phyloP scores from a whole-genome alignment of 2,113 vertebrate genomes.

The rabbit (Oryctolagus cuniculus) region DNA sequence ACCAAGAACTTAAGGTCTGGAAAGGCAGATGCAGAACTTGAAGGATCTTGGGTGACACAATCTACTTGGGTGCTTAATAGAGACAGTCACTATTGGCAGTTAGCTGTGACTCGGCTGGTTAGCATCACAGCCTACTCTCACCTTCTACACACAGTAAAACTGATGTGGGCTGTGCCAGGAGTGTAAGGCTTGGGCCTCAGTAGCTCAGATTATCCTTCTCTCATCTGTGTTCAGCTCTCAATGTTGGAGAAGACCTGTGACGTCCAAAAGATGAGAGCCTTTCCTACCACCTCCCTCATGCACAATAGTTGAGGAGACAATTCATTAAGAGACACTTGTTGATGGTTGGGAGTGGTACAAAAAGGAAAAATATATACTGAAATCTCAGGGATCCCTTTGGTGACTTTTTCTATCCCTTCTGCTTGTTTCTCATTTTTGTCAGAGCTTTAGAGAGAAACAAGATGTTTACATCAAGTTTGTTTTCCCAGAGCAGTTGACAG shows the following conservation, averaged over 20 bases:
- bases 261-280: not conserved
- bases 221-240: not conserved
- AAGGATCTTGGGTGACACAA: conserved; percentile 22
- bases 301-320: not conserved
- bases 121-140: not conserved
- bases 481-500: conserved; percentile 70
- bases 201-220: not conserved
- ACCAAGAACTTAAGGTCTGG: conserved; percentile 6
- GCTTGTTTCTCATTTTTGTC: not conserved
- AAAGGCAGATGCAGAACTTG: conserved; percentile 10
- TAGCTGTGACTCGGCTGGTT: not conserved
- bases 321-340: not conserved
- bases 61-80: conserved; percentile 24
- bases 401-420: not conserved
- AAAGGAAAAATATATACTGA: not conserved
- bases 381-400: not conserved
- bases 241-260: not conserved
- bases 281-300: not conserved
- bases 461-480: conserved; percentile 45
- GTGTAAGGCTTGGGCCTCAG: not conserved
- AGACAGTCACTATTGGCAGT: not conserved
- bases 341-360: not conserved
- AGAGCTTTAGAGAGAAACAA: conserved; percentile 45
- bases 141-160: not conserved
- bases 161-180: not conserved